These are phyloP conservation scores for Anagyrus pseudococci DNA, from an alignment of 2,888 invertebrate species.

Conservation along the genomic window DNA sequence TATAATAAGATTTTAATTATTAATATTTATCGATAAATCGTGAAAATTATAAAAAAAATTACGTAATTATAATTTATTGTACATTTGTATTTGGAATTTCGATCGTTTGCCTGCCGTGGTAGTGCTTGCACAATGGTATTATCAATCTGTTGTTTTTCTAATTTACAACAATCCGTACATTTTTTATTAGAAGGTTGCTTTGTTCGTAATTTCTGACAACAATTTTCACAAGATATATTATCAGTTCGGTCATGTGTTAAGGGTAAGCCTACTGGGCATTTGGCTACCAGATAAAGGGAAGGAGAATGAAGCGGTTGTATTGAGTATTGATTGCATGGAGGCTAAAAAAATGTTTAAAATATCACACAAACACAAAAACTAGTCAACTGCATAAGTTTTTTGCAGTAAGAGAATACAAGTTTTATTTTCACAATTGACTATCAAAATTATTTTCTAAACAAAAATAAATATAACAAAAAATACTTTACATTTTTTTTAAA, in stretches of 20 bases:
- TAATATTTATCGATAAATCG: not conserved
- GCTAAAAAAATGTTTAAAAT: constrained; percentile 18
- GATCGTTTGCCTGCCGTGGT: constrained; percentile 34
- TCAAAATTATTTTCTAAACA: not conserved
- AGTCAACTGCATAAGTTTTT: too few species aligned
- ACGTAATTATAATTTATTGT: constrained; percentile 21
- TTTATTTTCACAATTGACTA: not conserved
- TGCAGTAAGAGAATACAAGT: not conserved
- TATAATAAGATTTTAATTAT: not conserved
- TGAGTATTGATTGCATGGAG: constrained; percentile 5
- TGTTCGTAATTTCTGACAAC: constrained; percentile 21
- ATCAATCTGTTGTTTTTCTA: constrained; percentile 40
- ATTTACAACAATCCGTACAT: constrained; percentile 22
- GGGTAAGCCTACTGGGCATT: constrained; percentile 30
- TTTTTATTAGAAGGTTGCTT: constrained; percentile 9
- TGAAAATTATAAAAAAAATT: constrained; percentile 1
- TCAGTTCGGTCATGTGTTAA: constrained; percentile 25
- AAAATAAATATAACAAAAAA: not conserved
- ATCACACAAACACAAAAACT: not conserved
- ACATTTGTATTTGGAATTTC: constrained; percentile 21
- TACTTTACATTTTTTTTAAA: not conserved
- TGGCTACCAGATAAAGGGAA: constrained; percentile 2
- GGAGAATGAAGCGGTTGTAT: constrained; percentile 11
- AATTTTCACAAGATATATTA: constrained; percentile 21
- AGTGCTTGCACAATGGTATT: constrained; percentile 39